Conservation (phyloP, 2,113 vertebrate species). For the Rana temporaria region DNA sequence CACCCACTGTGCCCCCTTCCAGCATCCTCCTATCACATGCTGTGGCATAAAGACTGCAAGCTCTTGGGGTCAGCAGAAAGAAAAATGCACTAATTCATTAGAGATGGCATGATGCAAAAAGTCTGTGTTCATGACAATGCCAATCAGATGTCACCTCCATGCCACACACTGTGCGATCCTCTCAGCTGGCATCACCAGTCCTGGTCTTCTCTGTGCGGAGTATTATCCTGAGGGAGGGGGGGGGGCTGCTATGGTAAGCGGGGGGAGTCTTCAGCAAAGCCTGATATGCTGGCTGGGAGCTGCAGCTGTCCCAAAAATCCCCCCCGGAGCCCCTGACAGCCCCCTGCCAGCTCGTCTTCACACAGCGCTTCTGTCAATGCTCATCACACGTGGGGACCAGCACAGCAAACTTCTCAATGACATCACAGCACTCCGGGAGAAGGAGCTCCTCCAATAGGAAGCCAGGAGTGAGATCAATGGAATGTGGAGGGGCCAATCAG, state of each 20-base stretch:
- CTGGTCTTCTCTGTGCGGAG: not conserved
- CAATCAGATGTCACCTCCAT: not conserved
- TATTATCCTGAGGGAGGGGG: not conserved
- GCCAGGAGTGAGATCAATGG: not conserved
- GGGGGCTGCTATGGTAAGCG: too few species aligned
- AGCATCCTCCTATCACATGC: not conserved
- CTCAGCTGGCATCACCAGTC: not conserved
- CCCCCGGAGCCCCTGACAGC: not conserved
- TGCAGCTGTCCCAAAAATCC: not conserved
- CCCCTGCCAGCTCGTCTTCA: not conserved
- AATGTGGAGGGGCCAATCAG: conserved; percentile 7
- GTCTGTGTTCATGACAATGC: not conserved
- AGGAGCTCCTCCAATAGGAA: conserved; percentile 6
- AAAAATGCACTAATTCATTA: not conserved
- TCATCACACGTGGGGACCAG: conserved; percentile 65
- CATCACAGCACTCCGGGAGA: conserved; percentile 45
- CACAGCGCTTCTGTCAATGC: conserved; percentile 32
- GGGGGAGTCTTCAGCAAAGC: not conserved
- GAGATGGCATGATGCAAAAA: not conserved
- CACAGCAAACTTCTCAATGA: conserved; percentile 71
- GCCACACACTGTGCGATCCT: not conserved
- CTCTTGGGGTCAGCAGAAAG: not conserved
- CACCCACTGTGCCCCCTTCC: not conserved
- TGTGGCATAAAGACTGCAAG: conserved; percentile 8
- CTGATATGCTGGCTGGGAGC: not conserved